Evolutionary conservation across 1,140 invertebrate species (phyloP).

Genomic region (Drosophila albomicans): DNA sequence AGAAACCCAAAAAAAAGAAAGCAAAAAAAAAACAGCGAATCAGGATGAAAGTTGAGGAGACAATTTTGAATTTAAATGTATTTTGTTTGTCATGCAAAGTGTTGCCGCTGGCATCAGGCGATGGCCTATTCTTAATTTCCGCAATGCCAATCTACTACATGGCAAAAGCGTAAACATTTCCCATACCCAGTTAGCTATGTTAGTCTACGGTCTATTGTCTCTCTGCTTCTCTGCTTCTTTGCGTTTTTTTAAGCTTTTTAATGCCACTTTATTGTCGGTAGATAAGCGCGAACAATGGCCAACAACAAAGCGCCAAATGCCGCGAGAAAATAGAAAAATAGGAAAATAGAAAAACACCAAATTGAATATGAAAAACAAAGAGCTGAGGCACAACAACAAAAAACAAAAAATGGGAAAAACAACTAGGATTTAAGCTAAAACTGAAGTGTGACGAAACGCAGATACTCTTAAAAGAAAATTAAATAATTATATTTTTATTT

Average conservation of each 20-base stretch:
- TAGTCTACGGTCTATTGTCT: conserved; percentile 48
- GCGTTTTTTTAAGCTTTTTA: conserved; percentile 58
- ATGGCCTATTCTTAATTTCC: conserved; percentile 70
- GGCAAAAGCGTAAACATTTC: conserved; percentile 1
- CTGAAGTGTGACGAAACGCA: conserved; percentile 26
- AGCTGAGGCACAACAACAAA: neutral
- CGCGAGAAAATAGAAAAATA: conserved; percentile 34
- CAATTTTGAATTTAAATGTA: conserved; percentile 75
- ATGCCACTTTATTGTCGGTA: conserved; percentile 74
- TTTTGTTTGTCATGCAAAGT: conserved; percentile 64
- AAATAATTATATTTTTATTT: too few relatives aligned
- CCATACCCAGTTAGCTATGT: neutral
- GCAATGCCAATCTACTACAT: conserved; percentile 17
- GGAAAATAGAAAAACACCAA: conserved; percentile 16
- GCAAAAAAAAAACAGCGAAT: conserved; percentile 14
- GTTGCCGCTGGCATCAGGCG: conserved; percentile 58
- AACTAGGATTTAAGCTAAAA: conserved; percentile 11
- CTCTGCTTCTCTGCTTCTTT: too few relatives aligned
- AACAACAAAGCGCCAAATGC: conserved; percentile 53
- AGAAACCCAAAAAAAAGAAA: conserved; percentile 15
- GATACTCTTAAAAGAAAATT: neutral
- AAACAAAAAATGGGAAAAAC: conserved; percentile 8
- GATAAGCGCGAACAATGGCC: conserved; percentile 63
- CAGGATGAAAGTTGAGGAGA: neutral
- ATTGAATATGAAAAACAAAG: conserved; percentile 36